Conservation (phyloP, 2,888 invertebrate genomes). For the Oscheius sp. region DNA sequence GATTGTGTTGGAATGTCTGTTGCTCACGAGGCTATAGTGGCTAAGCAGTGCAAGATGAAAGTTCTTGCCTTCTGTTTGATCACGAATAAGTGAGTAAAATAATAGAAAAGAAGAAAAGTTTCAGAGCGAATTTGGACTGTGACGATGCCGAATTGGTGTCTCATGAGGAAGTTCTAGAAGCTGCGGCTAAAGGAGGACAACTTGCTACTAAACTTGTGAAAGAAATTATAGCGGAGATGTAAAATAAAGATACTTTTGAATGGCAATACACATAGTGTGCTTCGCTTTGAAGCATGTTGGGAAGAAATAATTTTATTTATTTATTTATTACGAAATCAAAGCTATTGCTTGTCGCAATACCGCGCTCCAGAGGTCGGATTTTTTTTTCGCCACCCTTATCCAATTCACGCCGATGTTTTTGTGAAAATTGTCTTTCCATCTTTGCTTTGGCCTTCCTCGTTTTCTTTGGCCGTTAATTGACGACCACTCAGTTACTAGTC, state of each 20-base stretch:
- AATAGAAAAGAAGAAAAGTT: too few relatives aligned
- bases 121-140: slow-evolving; percentile 56
- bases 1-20: slow-evolving; percentile 78
- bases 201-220: slow-evolving; percentile 46
- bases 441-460: too few relatives aligned
- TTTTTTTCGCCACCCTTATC: too few relatives aligned
- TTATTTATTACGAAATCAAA: too few relatives aligned
- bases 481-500: too few relatives aligned
- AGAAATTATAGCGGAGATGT: slow-evolving; percentile 32
- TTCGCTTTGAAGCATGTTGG: too few relatives aligned
- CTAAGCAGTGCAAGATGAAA: slow-evolving; percentile 83
- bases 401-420: too few relatives aligned
- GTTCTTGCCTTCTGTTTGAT: slow-evolving; percentile 92
- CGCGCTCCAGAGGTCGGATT: too few relatives aligned
- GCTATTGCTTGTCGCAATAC: too few relatives aligned
- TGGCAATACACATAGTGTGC: not conserved
- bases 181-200: slow-evolving; percentile 46
- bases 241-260: not conserved
- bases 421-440: too few relatives aligned
- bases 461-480: too few relatives aligned
- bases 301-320: too few relatives aligned
- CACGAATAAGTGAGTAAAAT: slow-evolving; percentile 80
- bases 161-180: slow-evolving; percentile 59
- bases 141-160: slow-evolving; percentile 57
- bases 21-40: slow-evolving; percentile 85